Percentiles rank a stretch among this genome's conserved stretches.
phyloP scores from a whole-genome alignment of 2,797 vertebrate species.

The Chaunax sp. region DNA sequence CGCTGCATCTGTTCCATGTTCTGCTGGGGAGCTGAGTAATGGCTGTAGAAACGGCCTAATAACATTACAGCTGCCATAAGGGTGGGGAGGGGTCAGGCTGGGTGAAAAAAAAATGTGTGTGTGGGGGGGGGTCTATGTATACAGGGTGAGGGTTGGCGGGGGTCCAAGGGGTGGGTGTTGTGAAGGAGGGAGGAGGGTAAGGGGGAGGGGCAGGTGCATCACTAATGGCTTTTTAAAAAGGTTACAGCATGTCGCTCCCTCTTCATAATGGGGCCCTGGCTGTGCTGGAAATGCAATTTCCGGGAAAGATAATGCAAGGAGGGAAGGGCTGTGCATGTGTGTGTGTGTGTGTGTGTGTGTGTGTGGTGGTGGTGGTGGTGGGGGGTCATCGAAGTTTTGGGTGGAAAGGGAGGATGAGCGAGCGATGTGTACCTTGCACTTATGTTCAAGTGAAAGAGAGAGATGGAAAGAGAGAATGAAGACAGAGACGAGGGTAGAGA shows the following conservation, averaged over 20 bases:
- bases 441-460: slow-evolving; percentile 63
- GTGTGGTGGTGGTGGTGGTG: not conserved
- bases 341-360: not conserved
- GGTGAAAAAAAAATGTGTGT: slow-evolving; percentile 53
- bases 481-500: slow-evolving; percentile 27
- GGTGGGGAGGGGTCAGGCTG: slow-evolving; percentile 67
- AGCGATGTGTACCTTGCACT: slow-evolving; percentile 58
- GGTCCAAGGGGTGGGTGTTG: slow-evolving; percentile 46
- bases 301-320: slow-evolving; percentile 85
- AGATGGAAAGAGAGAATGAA: slow-evolving; percentile 40
- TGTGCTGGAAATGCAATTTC: slow-evolving; percentile 88
- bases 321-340: slow-evolving; percentile 69
- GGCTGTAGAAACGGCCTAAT: slow-evolving; percentile 78
- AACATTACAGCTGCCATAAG: slow-evolving; percentile 78
- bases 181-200: slow-evolving; percentile 3
- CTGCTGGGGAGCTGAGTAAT: slow-evolving; percentile 63
- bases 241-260: slow-evolving; percentile 86
- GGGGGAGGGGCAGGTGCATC: slow-evolving; percentile 81
- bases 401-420: slow-evolving; percentile 14
- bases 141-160: slow-evolving; percentile 49
- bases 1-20: slow-evolving; percentile 55
- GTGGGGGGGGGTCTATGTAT: slow-evolving; percentile 23
- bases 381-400: slow-evolving; percentile 1
- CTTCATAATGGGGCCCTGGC: slow-evolving; percentile 86
- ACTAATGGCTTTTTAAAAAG: slow-evolving; percentile 89